Evolutionary conservation across 2,888 invertebrate genomes (phyloP), one percentile per base, ranked within the genome.

Genomic region (Chymomyza caudatula): DNA sequence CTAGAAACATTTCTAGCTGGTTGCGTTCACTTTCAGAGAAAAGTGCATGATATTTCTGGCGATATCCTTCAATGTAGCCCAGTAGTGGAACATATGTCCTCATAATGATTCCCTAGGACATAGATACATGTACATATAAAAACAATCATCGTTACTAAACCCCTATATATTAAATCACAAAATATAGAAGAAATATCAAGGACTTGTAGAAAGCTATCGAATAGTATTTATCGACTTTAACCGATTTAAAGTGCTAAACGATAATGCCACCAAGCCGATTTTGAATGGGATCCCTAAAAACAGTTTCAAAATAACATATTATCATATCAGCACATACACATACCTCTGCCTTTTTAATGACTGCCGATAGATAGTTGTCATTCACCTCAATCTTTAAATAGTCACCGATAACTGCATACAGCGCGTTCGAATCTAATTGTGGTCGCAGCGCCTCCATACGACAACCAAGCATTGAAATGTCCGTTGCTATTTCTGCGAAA

Each of bases 321-420:
- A n/a, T n/a, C n/a, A n/a, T n/a, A n/a, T n/a, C n/a, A n/a, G n/a
- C n/a, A n/a, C n/a, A n/a, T n/a, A n/a, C n/a, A 37, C 29, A 37
- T 37, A 37, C 29, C 29, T 37, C 11, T 2, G 11, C 88, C 75
- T 91, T 88, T 42, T 90, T 76, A 66, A 93, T 92, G 0, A 92
- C 92, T 71, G 92, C 91, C 52, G 91, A 74, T 0, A 90, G 56
- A 91, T 92, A 91, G 91, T 92, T 93, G 22, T 92, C 91, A 54
- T 93, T 94, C 74, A 94, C 91, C 49, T 90, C 88, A 4, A 94
- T 92, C 23, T 92, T 92, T 4, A 94, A 90, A 73, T 91, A 92
- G 58, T 92, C 92, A 53, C 54, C 82, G 0, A 71, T 65, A 54
- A 58, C 72, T 0, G 69, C 44, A 25, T 59, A 86, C 55, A 59